phyloP scores from a whole-genome alignment of 2,888 invertebrate genomes.

The Listrodromus nycthemerus region DNA sequence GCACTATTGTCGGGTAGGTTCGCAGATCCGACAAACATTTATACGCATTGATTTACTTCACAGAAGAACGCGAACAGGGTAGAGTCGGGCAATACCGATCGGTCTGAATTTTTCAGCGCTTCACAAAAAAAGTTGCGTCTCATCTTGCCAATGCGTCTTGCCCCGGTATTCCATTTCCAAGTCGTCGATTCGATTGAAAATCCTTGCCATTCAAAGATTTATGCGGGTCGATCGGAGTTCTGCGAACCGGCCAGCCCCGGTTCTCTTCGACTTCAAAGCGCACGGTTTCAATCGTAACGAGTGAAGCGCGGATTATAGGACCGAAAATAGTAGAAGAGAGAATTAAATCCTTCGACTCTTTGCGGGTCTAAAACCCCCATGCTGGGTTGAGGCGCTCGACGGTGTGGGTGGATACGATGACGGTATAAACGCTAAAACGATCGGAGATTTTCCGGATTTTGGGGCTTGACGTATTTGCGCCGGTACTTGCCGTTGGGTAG shows the following conservation, averaged over 20 bases:
- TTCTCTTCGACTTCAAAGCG: slow-evolving; percentile 29
- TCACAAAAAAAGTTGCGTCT: too few species aligned
- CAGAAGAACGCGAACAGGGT: too few species aligned
- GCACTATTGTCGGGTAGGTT: neutral
- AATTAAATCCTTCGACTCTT: slow-evolving; percentile 21
- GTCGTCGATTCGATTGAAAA: slow-evolving; percentile 13
- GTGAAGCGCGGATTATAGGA: slow-evolving; percentile 2
- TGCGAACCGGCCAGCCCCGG: slow-evolving; percentile 14
- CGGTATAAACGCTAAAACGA: slow-evolving; percentile 57
- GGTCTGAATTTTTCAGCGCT: too few species aligned
- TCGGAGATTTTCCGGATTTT: slow-evolving; percentile 54
- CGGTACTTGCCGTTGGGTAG: slow-evolving; percentile 52
- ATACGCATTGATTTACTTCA: neutral
- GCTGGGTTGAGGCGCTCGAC: too few species aligned
- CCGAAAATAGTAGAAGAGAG: slow-evolving; percentile 1
- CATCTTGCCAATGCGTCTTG: too few species aligned
- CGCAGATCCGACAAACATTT: neutral
- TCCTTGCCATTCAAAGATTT: slow-evolving; percentile 10
- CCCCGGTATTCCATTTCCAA: too few species aligned
- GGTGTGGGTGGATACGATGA: slow-evolving; percentile 30
- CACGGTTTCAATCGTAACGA: slow-evolving; percentile 43
- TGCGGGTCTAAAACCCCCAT: slow-evolving; percentile 32
- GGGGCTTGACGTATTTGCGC: slow-evolving; percentile 54
- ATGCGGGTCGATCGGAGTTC: slow-evolving; percentile 20
- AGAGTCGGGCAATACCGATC: too few species aligned